These are phyloP conservation scores for Plebejus melissa DNA, from an alignment of 2,888 invertebrate species.

Conservation along the genomic window DNA sequence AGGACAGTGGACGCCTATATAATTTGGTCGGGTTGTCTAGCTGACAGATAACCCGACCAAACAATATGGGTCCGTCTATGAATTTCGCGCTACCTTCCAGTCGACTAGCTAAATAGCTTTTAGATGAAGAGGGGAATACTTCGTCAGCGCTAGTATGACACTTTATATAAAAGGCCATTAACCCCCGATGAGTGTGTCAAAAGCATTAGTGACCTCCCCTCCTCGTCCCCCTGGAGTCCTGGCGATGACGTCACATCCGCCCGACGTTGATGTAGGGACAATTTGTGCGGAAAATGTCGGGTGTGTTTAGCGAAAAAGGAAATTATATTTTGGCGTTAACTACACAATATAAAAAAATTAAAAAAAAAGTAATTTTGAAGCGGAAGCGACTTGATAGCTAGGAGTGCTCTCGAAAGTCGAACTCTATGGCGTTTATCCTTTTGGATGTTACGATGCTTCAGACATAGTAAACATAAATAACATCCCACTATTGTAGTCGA, in stretches of 20 bases:
- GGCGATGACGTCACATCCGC: slow-evolving; percentile 53
- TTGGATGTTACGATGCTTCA: too few species aligned
- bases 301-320: slow-evolving; percentile 7
- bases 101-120: slow-evolving; percentile 27
- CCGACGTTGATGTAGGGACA: slow-evolving; percentile 39
- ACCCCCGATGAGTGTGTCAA: slow-evolving; percentile 58
- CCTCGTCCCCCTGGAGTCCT: slow-evolving; percentile 58
- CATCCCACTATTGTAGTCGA: too few species aligned
- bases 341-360: neutral
- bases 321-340: neutral
- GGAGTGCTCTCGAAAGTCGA: too few species aligned
- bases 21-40: too few species aligned
- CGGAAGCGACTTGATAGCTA: too few species aligned
- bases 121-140: slow-evolving; percentile 38
- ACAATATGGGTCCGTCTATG: neutral
- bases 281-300: slow-evolving; percentile 28
- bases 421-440: too few species aligned
- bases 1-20: too few species aligned
- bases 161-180: slow-evolving; percentile 50
- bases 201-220: slow-evolving; percentile 63
- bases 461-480: too few species aligned
- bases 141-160: slow-evolving; percentile 34
- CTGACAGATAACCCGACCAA: neutral
- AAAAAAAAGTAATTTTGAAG: too few species aligned
- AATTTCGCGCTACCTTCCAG: neutral